phyloP scores from a whole-genome alignment of 2,888 invertebrate genomes.

The Rhingia campestris region DNA sequence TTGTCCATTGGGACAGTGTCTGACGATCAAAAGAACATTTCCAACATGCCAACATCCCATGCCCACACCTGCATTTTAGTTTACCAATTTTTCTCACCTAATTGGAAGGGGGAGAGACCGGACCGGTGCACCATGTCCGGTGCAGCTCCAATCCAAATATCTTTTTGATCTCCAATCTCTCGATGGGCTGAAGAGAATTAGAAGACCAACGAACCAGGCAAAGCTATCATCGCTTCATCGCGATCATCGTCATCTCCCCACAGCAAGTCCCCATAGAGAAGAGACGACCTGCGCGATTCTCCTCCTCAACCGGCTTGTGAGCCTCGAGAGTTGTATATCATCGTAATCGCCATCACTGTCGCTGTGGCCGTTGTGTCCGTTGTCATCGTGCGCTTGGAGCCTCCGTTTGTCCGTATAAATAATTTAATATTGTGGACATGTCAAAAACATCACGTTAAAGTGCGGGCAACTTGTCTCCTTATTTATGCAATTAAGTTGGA shows the following conservation, averaged over 20 bases:
- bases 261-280: slow-evolving; percentile 57
- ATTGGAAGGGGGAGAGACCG: slow-evolving; percentile 43
- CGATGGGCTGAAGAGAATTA: neutral
- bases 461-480: slow-evolving; percentile 77
- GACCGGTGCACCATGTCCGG: neutral
- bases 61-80: slow-evolving; percentile 28
- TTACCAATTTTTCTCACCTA: slow-evolving; percentile 57
- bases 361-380: slow-evolving; percentile 50
- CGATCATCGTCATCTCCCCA: slow-evolving; percentile 37
- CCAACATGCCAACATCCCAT: slow-evolving; percentile 7
- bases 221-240: slow-evolving; percentile 24
- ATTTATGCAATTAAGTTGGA: slow-evolving; percentile 76
- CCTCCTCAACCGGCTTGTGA: slow-evolving; percentile 20
- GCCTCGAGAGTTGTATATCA: slow-evolving; percentile 36
- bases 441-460: slow-evolving; percentile 77
- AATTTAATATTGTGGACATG: slow-evolving; percentile 77
- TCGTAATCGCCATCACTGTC: slow-evolving; percentile 70
- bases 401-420: slow-evolving; percentile 64
- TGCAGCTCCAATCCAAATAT: slow-evolving; percentile 16
- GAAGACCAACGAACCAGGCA: neutral
- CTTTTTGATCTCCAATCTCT: slow-evolving; percentile 31
- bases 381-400: slow-evolving; percentile 54
- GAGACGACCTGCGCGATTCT: neutral
- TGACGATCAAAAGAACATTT: slow-evolving; percentile 28
- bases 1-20: slow-evolving; percentile 64